Base-by-base conservation (phyloP, 2,113 vertebrate species). In the human region DNA sequence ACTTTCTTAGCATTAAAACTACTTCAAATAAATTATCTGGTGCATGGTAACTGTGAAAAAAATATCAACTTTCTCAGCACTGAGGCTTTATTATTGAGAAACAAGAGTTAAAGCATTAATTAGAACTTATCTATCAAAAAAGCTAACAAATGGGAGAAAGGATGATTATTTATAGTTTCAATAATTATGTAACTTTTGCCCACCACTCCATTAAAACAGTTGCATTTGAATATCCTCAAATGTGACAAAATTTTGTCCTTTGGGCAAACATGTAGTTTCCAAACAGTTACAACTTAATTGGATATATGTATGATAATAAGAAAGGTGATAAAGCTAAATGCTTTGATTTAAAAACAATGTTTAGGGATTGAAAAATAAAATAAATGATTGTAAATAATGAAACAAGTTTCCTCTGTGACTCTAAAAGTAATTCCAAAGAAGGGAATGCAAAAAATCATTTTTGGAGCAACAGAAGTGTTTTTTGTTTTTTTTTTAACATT, bases 121-220 rank as follows among this genome's bases (percentile, higher is more conserved):
- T 94, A 57, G n/a, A 89, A 23, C 45, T 94, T 27, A 45, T 38
- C 30, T 85, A 92, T 93, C 89, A 81, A 75, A 96, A 92, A 61
- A 45, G n/a, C 68, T 13, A 38, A 85, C 45, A 70, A 70, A 75
- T 85, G n/a, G 16, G 14, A 91, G 14, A 22, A 95, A 84, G 18
- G 40, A 57, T 72, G 22, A 52, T 90, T 87, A 89, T 43, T 81
- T 68, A 48, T 48, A 57, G 14, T n/a, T 57, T 70, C 75, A 94
- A 76, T 45, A 22, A 50, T 61, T 40, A 94, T n/a, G 32, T 84
- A 84, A 95, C 13, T 80, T 87, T 96, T 96, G 12, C 55, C 52
- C 45, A 84, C 43, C 16, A 78, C 16, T 8, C 8, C 50, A 18
- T 22, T 35, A 43, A 73, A 94, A 75, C 27, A 61, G 88, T 45